phyloP scores from a whole-genome alignment of 2,113 vertebrate genomes.

The Rhinichthys klamathensis region DNA sequence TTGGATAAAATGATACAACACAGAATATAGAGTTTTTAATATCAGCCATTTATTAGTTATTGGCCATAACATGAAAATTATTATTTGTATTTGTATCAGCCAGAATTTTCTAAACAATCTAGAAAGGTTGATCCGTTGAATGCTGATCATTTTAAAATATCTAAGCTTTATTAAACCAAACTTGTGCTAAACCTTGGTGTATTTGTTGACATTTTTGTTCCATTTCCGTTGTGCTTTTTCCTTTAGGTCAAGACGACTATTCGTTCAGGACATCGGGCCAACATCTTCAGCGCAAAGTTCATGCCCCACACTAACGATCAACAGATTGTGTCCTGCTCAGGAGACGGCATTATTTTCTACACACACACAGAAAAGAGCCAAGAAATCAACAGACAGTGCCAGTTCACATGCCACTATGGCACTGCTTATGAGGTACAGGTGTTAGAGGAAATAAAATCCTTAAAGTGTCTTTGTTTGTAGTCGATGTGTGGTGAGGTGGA shows the following conservation, averaged over 20 bases:
- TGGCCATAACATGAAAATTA: neutral
- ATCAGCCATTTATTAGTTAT: neutral
- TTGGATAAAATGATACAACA: neutral
- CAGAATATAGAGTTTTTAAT: neutral
- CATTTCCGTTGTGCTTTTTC: neutral
- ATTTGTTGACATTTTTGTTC: neutral
- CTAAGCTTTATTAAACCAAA: neutral
- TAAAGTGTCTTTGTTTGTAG: neutral
- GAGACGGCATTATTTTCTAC: constrained; percentile 97
- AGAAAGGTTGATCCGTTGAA: neutral
- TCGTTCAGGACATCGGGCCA: constrained; percentile 95
- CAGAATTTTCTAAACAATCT: neutral
- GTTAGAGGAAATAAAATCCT: neutral
- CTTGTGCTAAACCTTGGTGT: neutral
- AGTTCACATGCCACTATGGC: constrained; percentile 97
- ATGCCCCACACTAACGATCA: constrained; percentile 94
- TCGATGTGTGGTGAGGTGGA: neutral
- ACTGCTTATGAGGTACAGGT: constrained; percentile 92
- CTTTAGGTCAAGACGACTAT: constrained; percentile 94
- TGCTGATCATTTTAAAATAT: neutral
- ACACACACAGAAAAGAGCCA: constrained; percentile 93
- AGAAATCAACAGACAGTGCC: constrained; percentile 93
- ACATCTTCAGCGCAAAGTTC: constrained; percentile 99
- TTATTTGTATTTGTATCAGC: neutral
- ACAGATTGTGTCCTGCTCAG: constrained; percentile 97